Conservation (phyloP, 2,888 invertebrate species). For the Amphipyra tragopoginis region DNA sequence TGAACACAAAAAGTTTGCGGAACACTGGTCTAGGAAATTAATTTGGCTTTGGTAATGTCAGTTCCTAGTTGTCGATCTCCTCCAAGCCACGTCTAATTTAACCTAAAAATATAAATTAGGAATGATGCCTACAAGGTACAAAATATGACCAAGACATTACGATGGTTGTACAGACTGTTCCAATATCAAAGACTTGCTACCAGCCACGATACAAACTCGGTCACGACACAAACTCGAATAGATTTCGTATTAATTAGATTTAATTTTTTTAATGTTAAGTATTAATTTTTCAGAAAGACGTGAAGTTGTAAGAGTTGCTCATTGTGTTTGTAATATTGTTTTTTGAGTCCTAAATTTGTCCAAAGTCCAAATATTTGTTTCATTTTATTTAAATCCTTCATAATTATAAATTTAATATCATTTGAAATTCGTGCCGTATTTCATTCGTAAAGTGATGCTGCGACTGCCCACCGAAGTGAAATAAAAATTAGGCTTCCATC, state of each 20-base stretch:
- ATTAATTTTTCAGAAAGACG: slow-evolving; percentile 56
- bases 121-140: slow-evolving; percentile 55
- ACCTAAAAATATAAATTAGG: slow-evolving; percentile 29
- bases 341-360: slow-evolving; percentile 57
- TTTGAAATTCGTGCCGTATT: slow-evolving; percentile 53
- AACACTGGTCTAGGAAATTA: slow-evolving; percentile 18
- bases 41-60: slow-evolving; percentile 18
- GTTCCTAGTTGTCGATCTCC: slow-evolving; percentile 30
- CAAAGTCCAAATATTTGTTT: slow-evolving; percentile 54
- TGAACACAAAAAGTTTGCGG: too few relatives aligned
- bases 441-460: slow-evolving; percentile 37
- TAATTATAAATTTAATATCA: slow-evolving; percentile 25
- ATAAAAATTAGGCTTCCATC: slow-evolving; percentile 55
- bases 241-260: slow-evolving; percentile 70
- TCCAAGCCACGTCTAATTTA: slow-evolving; percentile 23
- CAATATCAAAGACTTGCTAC: slow-evolving; percentile 39
- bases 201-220: slow-evolving; percentile 50
- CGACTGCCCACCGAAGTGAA: slow-evolving; percentile 69
- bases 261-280: slow-evolving; percentile 65
- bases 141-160: slow-evolving; percentile 43
- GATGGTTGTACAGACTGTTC: slow-evolving; percentile 32
- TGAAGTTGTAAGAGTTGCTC: slow-evolving; percentile 72
- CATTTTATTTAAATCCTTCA: slow-evolving; percentile 35
- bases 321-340: slow-evolving; percentile 55
- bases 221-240: slow-evolving; percentile 81